Conservation (phyloP, 1,140 invertebrate species). For the Eulimnadia texana region DNA sequence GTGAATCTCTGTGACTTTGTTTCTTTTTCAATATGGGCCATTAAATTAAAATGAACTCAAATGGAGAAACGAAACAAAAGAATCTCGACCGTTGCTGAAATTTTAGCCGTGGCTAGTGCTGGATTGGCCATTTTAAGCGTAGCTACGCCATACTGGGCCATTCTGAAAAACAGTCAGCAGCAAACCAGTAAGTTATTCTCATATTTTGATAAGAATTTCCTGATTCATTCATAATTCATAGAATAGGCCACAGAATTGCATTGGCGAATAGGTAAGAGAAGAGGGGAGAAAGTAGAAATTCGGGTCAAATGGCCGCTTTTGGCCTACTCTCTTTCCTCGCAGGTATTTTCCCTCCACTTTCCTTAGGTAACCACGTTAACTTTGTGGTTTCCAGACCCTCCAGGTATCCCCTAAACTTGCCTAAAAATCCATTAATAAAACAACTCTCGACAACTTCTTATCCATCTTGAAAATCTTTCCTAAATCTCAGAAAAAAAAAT, state of each 20-base stretch:
- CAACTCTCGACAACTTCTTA: no score
- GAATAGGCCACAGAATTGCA: no score
- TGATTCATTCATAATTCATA: no score
- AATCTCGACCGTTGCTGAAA: slow-evolving; percentile 5
- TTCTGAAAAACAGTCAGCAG: neutral
- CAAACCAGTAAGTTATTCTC: no score
- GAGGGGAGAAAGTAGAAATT: slow-evolving; percentile 2
- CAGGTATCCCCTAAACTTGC: no score
- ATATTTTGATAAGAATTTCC: no score
- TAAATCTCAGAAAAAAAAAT: no score
- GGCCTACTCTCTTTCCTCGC: neutral
- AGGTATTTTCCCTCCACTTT: neutral
- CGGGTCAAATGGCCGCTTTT: neutral
- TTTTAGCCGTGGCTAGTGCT: neutral
- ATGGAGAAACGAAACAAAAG: slow-evolving; percentile 11
- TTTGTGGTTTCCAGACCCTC: neutral
- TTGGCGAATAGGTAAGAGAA: no score
- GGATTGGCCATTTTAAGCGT: slow-evolving; percentile 8
- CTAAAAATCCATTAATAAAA: no score
- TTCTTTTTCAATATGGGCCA: no score
- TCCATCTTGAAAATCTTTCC: no score
- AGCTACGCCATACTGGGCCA: neutral
- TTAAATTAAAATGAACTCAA: neutral
- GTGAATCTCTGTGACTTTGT: no score
- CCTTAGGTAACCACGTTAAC: slow-evolving; percentile 12